Base-by-base conservation (phyloP, 2,797 vertebrate species). In the Tachyglossus aculeatus region DNA sequence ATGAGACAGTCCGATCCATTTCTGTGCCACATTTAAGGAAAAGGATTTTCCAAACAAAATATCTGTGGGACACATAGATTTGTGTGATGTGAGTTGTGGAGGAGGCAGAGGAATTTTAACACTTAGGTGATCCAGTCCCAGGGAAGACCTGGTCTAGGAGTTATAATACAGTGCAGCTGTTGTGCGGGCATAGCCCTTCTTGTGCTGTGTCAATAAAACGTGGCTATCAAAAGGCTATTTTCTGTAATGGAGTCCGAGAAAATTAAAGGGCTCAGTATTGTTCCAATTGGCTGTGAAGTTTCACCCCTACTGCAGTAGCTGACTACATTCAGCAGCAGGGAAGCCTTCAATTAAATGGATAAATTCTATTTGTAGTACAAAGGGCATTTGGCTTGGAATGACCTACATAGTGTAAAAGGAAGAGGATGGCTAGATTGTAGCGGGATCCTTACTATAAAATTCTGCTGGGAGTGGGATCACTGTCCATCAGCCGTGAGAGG, bases 331-430 rank as follows among this genome's bases (percentile, higher is more conserved):
- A 86, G 82, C 84, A 88, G 82, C 77, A 76, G 88, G 88, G 86
- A 90, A 82, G 80, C 88, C 87, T 87, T 88, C 88, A 89, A 86
- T 91, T 92, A 89, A 85, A 80, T 87, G 40, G 71, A 84, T 87
- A 66, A 69, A 60, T 88, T 89, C 86, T 91, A 86, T 92, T 90
- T 89, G 81, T 87, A 85, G 89, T 88, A 88, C 82, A 88, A 86
- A 88, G 70, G 74, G 75, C 83, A 86, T 77, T 12, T 69, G 47
- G 66, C 59, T 83, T 52, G 64, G 83, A 80, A 66, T 59, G 76
- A 71, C 80, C 86, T 85, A 76, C 74, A 81, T 77, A 82, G 76
- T 87, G 85, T 85, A 74, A 87, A 88, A 88, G 71, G 68, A 32
- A 86, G 78, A 80, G 67, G 67, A 86, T 66, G 44, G 80, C 79